These are phyloP conservation scores for Archivesica marissinica DNA, from an alignment of 1,140 invertebrate species.

Conservation along the genomic window DNA sequence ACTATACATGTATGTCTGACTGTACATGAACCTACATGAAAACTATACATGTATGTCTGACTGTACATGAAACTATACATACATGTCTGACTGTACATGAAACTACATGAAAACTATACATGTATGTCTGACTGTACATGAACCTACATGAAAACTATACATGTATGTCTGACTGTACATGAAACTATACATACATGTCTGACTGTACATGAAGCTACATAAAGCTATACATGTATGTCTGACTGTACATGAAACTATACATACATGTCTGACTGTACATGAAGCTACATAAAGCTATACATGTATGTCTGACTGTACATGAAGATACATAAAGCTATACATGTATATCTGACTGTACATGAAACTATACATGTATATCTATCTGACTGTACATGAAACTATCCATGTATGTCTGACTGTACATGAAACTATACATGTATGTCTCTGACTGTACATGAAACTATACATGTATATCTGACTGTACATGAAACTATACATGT, in stretches of 20 bases:
- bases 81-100: not conserved
- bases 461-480: not conserved
- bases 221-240: not conserved
- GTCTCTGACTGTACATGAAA: no score
- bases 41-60: not conserved
- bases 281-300: not conserved
- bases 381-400: not conserved
- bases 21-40: no score
- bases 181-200: not conserved
- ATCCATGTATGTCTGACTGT: constrained; percentile 3
- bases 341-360: no score
- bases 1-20: constrained; percentile 1
- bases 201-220: not conserved
- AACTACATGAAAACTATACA: no score
- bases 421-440: no score
- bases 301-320: not conserved
- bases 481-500: not conserved
- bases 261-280: not conserved
- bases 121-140: not conserved
- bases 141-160: no score
- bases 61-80: not conserved
- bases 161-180: not conserved
- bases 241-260: not conserved
- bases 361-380: not conserved
- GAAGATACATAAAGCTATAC: no score